These are phyloP conservation scores for Trissolcus basalis DNA, from an alignment of 1,140 invertebrate genomes.

Conservation along the genomic window DNA sequence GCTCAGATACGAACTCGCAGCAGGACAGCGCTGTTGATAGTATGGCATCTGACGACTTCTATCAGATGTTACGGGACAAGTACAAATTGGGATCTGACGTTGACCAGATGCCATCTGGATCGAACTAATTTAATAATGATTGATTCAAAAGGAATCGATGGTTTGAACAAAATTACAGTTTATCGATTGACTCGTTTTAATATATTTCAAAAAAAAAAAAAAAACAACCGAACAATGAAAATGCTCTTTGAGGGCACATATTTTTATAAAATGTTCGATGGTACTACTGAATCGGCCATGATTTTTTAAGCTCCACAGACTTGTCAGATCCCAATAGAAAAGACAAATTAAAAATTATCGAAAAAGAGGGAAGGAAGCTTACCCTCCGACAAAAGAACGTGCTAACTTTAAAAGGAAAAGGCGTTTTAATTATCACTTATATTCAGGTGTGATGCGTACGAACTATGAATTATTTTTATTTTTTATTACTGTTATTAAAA, in stretches of 20 bases:
- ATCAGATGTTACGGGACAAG: conserved; percentile 65
- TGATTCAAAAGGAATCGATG: too few relatives aligned
- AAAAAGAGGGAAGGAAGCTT: too few relatives aligned
- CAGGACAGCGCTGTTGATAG: conserved; percentile 69
- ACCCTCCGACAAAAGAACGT: not conserved
- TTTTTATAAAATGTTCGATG: too few relatives aligned
- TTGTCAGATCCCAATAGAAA: too few relatives aligned
- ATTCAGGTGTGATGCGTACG: conserved; percentile 25
- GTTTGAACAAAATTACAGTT: too few relatives aligned
- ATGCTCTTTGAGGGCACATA: too few relatives aligned
- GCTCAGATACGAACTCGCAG: conserved; percentile 69
- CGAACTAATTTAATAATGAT: too few relatives aligned
- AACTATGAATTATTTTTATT: conserved; percentile 9
- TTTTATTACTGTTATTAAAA: conserved; percentile 13
- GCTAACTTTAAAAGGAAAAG: too few relatives aligned
- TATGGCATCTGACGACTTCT: conserved; percentile 65
- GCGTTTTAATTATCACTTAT: not conserved
- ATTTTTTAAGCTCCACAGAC: too few relatives aligned
- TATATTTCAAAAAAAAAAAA: not conserved
- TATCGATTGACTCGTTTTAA: too few relatives aligned
- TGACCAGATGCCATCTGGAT: too few relatives aligned
- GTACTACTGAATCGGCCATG: too few relatives aligned
- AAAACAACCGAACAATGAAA: not conserved
- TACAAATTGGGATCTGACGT: conserved; percentile 14
- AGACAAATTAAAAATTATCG: not conserved